Percentiles rank a stretch among this genome's conserved stretches.
Evolutionary conservation across 2,113 vertebrate genomes (phyloP).

Genomic region (Platycercus adscitus): DNA sequence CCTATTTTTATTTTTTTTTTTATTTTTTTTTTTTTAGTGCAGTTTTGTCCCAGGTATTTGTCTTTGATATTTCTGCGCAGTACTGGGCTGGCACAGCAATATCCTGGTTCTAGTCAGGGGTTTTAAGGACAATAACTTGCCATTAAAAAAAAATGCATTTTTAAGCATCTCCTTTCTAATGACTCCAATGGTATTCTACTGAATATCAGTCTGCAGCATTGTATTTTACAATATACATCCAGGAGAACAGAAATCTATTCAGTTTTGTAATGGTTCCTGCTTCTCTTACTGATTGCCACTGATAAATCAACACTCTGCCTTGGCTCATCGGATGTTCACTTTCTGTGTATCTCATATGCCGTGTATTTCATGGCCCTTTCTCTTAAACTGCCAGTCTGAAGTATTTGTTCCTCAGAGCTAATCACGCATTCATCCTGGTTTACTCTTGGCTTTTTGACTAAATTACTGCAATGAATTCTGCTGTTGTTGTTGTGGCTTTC

Average conservation of each 20-base stretch:
- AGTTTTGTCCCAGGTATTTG: neutral
- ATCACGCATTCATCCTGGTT: neutral
- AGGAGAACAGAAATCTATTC: neutral
- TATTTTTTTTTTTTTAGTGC: neutral
- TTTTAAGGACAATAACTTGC: neutral
- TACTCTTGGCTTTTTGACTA: neutral
- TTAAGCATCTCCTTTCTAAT: neutral
- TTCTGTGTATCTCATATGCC: neutral
- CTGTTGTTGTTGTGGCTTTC: neutral
- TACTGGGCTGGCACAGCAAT: neutral
- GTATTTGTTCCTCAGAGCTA: neutral
- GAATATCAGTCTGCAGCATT: neutral
- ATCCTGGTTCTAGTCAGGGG: neutral
- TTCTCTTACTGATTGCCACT: neutral
- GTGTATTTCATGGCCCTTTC: neutral
- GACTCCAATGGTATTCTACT: neutral
- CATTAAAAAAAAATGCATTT: neutral
- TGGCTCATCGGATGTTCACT: neutral
- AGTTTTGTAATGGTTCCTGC: neutral
- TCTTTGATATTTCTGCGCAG: neutral
- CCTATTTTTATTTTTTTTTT: fast-evolving
- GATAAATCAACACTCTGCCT: neutral
- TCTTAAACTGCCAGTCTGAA: neutral
- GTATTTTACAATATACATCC: neutral
- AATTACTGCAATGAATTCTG: neutral